phyloP scores from a whole-genome alignment of 2,113 vertebrate species.

The Crotalus helleri region DNA sequence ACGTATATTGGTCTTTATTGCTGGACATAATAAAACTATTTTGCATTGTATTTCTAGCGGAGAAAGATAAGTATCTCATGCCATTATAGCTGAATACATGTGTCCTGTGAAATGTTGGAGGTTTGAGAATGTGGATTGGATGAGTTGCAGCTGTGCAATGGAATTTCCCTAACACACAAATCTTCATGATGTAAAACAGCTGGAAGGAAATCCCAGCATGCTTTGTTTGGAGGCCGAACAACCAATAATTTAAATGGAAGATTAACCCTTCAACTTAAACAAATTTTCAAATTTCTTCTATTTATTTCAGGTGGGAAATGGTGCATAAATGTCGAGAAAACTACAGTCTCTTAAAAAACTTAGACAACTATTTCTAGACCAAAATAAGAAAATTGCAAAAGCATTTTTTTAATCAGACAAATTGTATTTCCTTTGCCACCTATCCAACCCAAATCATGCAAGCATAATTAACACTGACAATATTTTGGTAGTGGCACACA shows the following conservation, averaged over 20 bases:
- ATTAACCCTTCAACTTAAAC: constrained; percentile 56
- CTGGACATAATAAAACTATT: not conserved
- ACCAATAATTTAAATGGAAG: constrained; percentile 47
- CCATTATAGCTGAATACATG: constrained; percentile 6
- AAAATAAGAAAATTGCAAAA: not conserved
- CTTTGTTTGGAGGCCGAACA: constrained; percentile 51
- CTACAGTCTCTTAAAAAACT: not conserved
- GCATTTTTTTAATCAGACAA: not conserved
- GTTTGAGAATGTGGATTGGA: constrained; percentile 54
- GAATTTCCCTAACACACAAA: constrained; percentile 71
- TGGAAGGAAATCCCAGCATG: constrained; percentile 82
- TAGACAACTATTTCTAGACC: not conserved
- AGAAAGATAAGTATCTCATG: not conserved
- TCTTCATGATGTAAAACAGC: constrained; percentile 77
- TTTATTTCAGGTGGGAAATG: not conserved
- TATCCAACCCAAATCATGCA: not conserved
- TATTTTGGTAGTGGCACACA: not conserved
- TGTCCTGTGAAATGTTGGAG: constrained; percentile 42
- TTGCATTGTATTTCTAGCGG: not conserved
- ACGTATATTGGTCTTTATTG: not conserved
- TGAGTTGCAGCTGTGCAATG: constrained; percentile 73
- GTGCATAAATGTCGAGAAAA: not conserved
- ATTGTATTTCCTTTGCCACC: not conserved
- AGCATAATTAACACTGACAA: not conserved
- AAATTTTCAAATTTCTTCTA: not conserved